A percentile compares a stretch with the other conserved stretches of the same genome.
Evolutionary conservation across 1,140 invertebrate genomes (phyloP).

Genomic region (Bacillus rossius): DNA sequence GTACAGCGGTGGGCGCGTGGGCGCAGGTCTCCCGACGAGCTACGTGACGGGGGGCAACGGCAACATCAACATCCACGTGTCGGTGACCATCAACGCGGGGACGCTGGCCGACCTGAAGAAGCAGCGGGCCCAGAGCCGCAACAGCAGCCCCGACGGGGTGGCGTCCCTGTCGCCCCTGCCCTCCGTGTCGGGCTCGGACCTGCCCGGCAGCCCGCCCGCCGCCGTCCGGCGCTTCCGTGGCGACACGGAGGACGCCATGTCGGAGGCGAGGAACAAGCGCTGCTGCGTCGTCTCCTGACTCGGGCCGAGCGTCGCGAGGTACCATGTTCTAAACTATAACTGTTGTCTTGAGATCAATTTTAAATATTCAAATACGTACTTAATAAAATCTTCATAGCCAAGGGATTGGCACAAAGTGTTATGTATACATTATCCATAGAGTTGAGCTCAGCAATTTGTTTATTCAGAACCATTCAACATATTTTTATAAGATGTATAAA

Average conservation of each 20-base stretch:
- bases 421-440: background rate
- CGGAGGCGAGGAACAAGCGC: constrained; percentile 53
- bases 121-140: constrained; percentile 73
- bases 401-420: background rate
- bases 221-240: constrained; percentile 57
- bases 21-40: constrained; percentile 34
- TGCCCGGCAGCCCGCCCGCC: constrained; percentile 22
- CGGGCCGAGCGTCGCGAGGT: too few species aligned
- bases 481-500: background rate
- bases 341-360: too few species aligned
- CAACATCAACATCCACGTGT: constrained; percentile 83
- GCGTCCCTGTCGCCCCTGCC: constrained; percentile 34
- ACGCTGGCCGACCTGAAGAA: constrained; percentile 88
- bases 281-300: constrained; percentile 50
- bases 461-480: background rate
- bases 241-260: constrained; percentile 57
- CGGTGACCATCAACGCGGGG: constrained; percentile 52
- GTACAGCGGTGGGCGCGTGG: background rate
- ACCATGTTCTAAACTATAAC: too few species aligned
- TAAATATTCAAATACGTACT: too few species aligned
- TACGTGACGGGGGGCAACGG: constrained; percentile 55
- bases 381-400: too few species aligned
- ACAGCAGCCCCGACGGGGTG: constrained; percentile 36
- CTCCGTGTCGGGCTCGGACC: constrained; percentile 42
- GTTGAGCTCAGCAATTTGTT: background rate